These are phyloP conservation scores for Antechinus flavipes DNA, from an alignment of 2,113 vertebrate genomes.

Conservation along the genomic window DNA sequence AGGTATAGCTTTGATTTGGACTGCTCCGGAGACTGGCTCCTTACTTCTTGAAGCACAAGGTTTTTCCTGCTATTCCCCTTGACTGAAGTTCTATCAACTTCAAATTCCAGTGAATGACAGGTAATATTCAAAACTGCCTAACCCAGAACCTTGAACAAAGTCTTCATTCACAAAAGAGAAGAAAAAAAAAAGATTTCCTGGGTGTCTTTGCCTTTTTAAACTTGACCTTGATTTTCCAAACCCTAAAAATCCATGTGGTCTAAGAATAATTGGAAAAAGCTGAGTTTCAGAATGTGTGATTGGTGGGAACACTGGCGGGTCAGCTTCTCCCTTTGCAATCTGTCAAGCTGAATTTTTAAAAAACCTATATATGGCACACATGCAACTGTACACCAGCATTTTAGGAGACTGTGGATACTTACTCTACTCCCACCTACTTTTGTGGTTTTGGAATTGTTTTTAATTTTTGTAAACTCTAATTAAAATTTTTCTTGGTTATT, in stretches of 20 bases:
- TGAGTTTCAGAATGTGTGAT: not conserved
- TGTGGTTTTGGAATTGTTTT: not conserved
- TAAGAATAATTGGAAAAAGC: slow-evolving; percentile 19
- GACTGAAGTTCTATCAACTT: not conserved
- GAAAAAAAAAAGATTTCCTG: not conserved
- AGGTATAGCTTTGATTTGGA: not conserved
- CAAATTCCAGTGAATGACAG: too few species aligned
- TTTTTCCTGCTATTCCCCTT: not conserved
- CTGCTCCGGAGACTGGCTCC: not conserved
- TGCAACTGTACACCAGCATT: not conserved
- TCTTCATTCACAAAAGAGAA: not conserved
- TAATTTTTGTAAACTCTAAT: not conserved
- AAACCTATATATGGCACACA: not conserved
- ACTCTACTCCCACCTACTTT: slow-evolving; percentile 27
- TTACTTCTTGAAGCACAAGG: not conserved
- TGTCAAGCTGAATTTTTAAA: slow-evolving; percentile 3
- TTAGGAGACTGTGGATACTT: not conserved
- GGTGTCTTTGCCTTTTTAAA: not conserved
- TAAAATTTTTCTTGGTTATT: slow-evolving; percentile 1
- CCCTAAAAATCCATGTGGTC: not conserved
- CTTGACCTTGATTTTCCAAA: not conserved
- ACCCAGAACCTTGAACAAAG: not conserved
- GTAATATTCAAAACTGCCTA: not conserved
- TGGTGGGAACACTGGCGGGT: not conserved
- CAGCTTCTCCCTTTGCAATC: not conserved